Percentiles rank a stretch among this genome's conserved stretches.
These are phyloP conservation scores for Dolichopus griseipennis DNA, from an alignment of 2,888 invertebrate species.

Conservation along the genomic window DNA sequence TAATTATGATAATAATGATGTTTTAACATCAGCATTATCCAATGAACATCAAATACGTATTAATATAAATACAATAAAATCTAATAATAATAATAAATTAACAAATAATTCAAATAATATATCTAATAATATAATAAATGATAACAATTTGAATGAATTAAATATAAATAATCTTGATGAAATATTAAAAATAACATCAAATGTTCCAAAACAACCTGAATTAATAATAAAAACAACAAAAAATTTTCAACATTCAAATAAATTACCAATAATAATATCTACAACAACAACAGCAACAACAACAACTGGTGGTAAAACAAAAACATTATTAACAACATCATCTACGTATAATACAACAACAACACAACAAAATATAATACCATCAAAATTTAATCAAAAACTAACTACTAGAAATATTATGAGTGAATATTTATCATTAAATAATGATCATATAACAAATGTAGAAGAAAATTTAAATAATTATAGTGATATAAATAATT, in stretches of 20 bases:
- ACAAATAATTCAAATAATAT: background rate
- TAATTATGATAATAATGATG: background rate
- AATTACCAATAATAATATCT: background rate
- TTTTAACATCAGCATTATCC: background rate
- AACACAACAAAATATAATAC: background rate
- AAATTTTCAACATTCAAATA: background rate
- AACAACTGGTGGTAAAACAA: background rate
- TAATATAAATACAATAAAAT: slow-evolving; percentile 12
- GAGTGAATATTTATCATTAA: slow-evolving; percentile 14
- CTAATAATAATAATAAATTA: background rate
- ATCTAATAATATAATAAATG: background rate
- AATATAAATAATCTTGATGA: background rate
- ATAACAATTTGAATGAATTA: background rate
- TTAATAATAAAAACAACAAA: background rate
- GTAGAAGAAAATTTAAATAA: background rate
- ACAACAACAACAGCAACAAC: background rate
- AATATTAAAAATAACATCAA: background rate
- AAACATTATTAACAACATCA: background rate
- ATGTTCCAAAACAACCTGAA: background rate
- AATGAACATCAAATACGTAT: slow-evolving; percentile 18
- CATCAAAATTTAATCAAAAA: background rate
- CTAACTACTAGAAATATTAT: slow-evolving; percentile 8
- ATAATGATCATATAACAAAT: slow-evolving; percentile 9
- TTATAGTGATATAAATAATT: background rate
- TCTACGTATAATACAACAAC: background rate